These are phyloP conservation scores for Heliconius himera DNA, from an alignment of 1,140 invertebrate species.

Conservation along the genomic window DNA sequence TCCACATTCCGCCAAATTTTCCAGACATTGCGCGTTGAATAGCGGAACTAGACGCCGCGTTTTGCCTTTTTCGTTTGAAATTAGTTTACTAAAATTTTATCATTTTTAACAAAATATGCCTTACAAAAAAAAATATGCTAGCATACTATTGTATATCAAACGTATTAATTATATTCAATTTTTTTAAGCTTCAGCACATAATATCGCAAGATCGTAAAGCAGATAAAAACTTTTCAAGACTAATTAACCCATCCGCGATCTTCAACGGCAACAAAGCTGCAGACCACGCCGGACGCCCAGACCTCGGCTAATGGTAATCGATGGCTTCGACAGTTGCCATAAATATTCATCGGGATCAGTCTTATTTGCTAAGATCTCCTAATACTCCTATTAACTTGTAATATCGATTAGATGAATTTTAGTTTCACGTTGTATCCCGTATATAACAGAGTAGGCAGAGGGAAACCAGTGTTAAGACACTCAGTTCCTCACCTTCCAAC, in stretches of 20 bases:
- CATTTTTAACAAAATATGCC: not conserved
- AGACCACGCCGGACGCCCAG: no score
- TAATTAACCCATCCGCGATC: conserved; percentile 35
- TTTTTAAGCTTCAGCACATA: not conserved
- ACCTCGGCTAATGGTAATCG: conserved; percentile 50
- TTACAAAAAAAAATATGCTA: not conserved
- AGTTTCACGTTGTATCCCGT: no score
- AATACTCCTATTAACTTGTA: conserved; percentile 32
- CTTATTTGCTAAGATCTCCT: conserved; percentile 39
- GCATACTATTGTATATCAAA: not conserved
- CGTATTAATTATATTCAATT: not conserved
- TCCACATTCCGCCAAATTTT: no score
- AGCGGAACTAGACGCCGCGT: no score
- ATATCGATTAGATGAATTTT: no score
- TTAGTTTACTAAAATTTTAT: no score
- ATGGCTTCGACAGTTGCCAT: conserved; percentile 42
- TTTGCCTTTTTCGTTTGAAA: no score
- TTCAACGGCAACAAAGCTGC: no score
- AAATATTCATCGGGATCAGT: conserved; percentile 46
- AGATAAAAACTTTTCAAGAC: conserved; percentile 32
- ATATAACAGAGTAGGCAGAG: no score
- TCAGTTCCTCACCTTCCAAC: no score
- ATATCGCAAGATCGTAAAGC: not conserved
- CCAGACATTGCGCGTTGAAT: no score
- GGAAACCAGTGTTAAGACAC: no score